These are phyloP conservation scores for Suncus etruscus DNA, from an alignment of 2,113 vertebrate species.

Conservation along the genomic window DNA sequence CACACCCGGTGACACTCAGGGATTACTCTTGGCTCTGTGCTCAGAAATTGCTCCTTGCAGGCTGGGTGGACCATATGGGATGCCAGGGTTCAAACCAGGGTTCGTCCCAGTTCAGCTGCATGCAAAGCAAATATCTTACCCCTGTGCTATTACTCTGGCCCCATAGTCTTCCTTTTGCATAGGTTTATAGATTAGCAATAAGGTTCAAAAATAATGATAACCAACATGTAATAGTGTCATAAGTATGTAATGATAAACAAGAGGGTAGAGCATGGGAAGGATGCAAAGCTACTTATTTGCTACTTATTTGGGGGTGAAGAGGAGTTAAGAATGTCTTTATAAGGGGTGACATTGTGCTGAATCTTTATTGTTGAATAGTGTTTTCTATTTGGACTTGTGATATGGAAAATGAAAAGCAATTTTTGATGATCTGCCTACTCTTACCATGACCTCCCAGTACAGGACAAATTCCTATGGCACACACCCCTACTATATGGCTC, in stretches of 20 bases:
- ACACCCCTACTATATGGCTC: constrained; percentile 96
- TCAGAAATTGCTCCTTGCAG: too few species aligned
- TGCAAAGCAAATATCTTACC: too few species aligned
- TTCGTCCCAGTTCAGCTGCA: too few species aligned
- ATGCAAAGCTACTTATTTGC: background rate
- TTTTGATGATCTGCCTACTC: background rate
- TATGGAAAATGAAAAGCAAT: background rate
- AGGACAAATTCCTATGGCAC: constrained; percentile 93
- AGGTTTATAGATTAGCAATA: background rate
- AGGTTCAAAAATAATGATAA: background rate
- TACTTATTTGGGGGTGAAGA: background rate
- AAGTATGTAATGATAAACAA: background rate
- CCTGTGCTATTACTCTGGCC: too few species aligned
- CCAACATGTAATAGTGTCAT: background rate
- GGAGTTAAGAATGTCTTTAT: background rate
- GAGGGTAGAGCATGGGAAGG: too few species aligned
- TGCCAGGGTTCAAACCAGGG: too few species aligned
- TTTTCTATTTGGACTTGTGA: constrained; percentile 32
- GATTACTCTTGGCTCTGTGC: too few species aligned
- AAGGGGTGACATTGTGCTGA: background rate
- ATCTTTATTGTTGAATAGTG: background rate
- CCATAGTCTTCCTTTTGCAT: background rate
- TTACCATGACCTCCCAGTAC: constrained; percentile 84
- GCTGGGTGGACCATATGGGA: too few species aligned
- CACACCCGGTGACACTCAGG: too few species aligned